Percentiles rank a stretch among this genome's conserved stretches.
Evolutionary conservation across 1,140 invertebrate species (phyloP).

Genomic region (Euglossa dilemma): DNA sequence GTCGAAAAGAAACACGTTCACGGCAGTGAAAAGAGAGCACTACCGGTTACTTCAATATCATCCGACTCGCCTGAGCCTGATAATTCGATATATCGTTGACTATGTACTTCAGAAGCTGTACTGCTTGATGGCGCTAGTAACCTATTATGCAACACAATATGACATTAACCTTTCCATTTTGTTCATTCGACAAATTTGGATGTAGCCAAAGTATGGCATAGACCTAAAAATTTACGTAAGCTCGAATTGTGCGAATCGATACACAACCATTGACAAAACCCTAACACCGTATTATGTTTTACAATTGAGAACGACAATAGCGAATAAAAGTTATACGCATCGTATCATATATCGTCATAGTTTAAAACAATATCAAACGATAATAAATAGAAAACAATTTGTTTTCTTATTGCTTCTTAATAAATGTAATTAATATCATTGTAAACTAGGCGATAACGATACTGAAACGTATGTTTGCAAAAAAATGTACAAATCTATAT

Average conservation of each 20-base stretch:
- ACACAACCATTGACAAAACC: no score
- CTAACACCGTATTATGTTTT: no score
- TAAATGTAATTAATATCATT: no score
- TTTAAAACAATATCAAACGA: no score
- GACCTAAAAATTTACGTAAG: not conserved
- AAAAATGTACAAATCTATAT: no score
- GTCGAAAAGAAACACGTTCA: conserved; percentile 39
- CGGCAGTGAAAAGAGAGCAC: conserved; percentile 36
- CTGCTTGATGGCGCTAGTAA: conserved; percentile 33
- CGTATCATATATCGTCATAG: no score
- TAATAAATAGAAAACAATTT: no score
- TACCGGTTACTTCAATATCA: conserved; percentile 57
- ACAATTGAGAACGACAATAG: no score
- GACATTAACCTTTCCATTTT: not conserved
- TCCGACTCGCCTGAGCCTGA: conserved; percentile 38
- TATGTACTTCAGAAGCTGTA: not conserved
- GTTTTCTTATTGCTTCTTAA: no score
- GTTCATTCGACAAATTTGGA: not conserved
- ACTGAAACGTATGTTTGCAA: no score
- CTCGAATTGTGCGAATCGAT: not conserved
- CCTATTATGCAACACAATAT: conserved; percentile 21
- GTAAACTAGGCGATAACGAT: no score
- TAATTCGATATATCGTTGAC: conserved; percentile 42
- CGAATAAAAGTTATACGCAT: no score
- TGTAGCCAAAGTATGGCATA: not conserved